Conservation (phyloP, 2,113 vertebrate species). For the Lampris incognitus region DNA sequence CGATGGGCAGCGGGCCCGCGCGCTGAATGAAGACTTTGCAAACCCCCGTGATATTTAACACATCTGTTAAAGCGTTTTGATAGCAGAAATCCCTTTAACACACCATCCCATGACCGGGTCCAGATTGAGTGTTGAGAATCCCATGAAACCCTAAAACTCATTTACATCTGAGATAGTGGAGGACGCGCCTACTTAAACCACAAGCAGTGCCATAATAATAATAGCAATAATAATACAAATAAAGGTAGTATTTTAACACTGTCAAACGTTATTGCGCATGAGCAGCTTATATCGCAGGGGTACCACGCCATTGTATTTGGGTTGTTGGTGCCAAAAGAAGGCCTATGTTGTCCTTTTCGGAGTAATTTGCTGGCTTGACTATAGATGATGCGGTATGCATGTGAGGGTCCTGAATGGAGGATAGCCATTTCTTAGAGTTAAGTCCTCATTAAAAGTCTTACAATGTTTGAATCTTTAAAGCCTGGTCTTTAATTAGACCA, state of each 20-base stretch:
- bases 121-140: slow-evolving; percentile 82
- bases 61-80: slow-evolving; percentile 93
- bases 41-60: slow-evolving; percentile 90
- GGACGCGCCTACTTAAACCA: not conserved
- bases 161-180: slow-evolving; percentile 69
- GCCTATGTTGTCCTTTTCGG: too few relatives aligned
- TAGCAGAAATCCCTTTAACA: slow-evolving; percentile 83
- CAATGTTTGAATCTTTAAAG: slow-evolving; percentile 88
- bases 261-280: too few relatives aligned
- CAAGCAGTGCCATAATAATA: too few relatives aligned
- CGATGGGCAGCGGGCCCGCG: slow-evolving; percentile 81
- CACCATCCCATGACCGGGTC: slow-evolving; percentile 81
- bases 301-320: too few relatives aligned
- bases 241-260: too few relatives aligned
- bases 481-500: slow-evolving; percentile 92
- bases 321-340: too few relatives aligned
- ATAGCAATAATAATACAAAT: too few relatives aligned
- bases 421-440: slow-evolving; percentile 85
- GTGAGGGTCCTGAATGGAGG: slow-evolving; percentile 34
- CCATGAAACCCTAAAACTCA: slow-evolving; percentile 72
- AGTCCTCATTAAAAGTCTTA: slow-evolving; percentile 85
- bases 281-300: too few relatives aligned
- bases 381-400: too few relatives aligned
- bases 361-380: too few relatives aligned
- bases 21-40: slow-evolving; percentile 84